Evolutionary conservation across 2,797 vertebrate genomes (phyloP), one percentile per base, ranked within the genome.

Genomic region (Sebastes itinus): DNA sequence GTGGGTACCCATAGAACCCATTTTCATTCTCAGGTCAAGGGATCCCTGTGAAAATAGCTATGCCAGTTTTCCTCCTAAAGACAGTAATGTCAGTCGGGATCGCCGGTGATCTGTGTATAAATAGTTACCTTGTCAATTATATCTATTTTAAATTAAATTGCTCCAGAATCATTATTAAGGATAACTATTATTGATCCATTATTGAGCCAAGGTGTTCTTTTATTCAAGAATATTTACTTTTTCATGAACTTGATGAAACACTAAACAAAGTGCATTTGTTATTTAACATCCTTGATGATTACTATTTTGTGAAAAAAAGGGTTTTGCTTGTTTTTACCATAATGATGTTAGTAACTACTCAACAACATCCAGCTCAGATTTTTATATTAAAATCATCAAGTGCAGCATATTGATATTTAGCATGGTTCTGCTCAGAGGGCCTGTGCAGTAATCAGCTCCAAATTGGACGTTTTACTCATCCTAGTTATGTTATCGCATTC

Each of bases 11-110:
- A 38, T 38, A 38, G 13, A 38, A 38, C 35, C 35, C 35, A 38
- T 38, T 38, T 38, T 14, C 35, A 38, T 38, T 38, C 35, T 0
- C 35, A 38, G 35, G 35, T 38, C 35, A 14, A 38, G 13, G 35
- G 13, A 38, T 0, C 38, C 1, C 14, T 42, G 6, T 16, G 14
- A 42, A 42, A 42, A 42, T 42, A 0, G 0, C 38, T 3, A 0
- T 49, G 2, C 18, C 46, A 7, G 46, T 49, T 49, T 0, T 42
- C 46, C 46, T 49, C 46, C 16, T 42, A 42, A 42, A 42, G 14
- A 42, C 38, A 42, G 38, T 42, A 42, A 42, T 42, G 38, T 42
- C 38, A 0, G 38, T 42, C 14, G 2, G 38, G 14, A 1, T 16
- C 38, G 14, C 38, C 14, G 6, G 38, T 42, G 38, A 1, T 42